Conservation (phyloP, 2,113 vertebrate genomes). For the Ictidomys tridecemlineatus region DNA sequence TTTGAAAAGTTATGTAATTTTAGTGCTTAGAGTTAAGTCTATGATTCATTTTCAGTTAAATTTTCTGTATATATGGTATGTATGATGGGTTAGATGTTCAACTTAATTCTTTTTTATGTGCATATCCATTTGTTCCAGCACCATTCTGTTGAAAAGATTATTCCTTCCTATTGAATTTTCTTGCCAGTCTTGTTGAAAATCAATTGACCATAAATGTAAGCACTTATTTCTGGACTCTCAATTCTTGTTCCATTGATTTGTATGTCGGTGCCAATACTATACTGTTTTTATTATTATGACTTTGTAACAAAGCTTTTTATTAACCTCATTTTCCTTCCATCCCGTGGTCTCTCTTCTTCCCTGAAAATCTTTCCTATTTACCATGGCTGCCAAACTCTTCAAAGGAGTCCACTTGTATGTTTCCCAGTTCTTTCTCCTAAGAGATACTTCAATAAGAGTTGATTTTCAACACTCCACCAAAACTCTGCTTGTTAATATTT, state of each 20-base stretch:
- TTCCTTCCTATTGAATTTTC: neutral
- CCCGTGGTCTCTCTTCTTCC: neutral
- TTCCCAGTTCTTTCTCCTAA: neutral
- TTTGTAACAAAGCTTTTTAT: slow-evolving; percentile 19
- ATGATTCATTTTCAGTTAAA: neutral
- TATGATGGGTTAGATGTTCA: neutral
- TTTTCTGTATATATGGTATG: neutral
- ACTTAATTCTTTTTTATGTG: slow-evolving; percentile 14
- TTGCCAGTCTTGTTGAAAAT: neutral
- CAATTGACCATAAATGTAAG: neutral
- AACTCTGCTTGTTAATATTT: neutral
- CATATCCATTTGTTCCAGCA: neutral
- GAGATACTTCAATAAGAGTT: neutral
- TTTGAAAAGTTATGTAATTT: neutral
- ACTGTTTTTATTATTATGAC: slow-evolving; percentile 2
- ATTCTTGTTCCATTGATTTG: neutral
- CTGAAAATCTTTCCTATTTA: neutral
- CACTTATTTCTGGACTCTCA: neutral
- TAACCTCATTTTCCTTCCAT: neutral
- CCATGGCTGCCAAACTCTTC: neutral
- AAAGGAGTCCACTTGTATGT: neutral
- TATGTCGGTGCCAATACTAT: neutral
- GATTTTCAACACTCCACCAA: neutral
- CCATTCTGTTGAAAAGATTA: neutral
- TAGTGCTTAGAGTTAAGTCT: neutral